A percentile compares a stretch with the other conserved stretches of the same genome.
phyloP scores from a whole-genome alignment of 2,797 vertebrate genomes.

The Fringilla coelebs region DNA sequence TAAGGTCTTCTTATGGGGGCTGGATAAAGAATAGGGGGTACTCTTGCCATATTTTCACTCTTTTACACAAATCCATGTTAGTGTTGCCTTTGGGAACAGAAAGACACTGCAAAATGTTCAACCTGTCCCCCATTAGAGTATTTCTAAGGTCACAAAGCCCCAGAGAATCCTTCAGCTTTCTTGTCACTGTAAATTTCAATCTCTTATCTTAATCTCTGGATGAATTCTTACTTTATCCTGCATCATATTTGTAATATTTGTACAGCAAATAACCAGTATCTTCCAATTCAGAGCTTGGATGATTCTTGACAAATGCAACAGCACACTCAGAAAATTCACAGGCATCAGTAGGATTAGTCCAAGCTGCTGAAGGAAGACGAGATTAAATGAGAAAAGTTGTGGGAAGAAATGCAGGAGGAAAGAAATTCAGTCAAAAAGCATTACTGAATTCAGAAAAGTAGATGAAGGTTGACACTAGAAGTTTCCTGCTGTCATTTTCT shows the following conservation, averaged over 20 bases:
- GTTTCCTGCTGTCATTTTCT: slow-evolving; percentile 58
- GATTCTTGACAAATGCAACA: neutral
- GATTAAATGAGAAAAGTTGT: slow-evolving; percentile 45
- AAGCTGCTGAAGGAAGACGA: slow-evolving; percentile 35
- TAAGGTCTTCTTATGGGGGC: neutral
- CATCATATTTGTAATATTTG: neutral
- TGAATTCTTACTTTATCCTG: neutral
- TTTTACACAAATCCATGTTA: neutral
- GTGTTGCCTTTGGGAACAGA: neutral
- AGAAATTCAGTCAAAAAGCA: slow-evolving; percentile 40
- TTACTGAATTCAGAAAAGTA: slow-evolving; percentile 23
- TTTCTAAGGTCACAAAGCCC: neutral
- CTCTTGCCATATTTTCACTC: neutral
- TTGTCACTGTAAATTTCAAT: neutral
- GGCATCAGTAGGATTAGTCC: slow-evolving; percentile 29
- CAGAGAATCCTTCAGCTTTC: neutral
- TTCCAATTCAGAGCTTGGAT: neutral
- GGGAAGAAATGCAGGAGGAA: slow-evolving; percentile 11
- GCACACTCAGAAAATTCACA: neutral
- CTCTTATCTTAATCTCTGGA: neutral
- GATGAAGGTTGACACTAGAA: slow-evolving; percentile 45
- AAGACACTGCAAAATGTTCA: neutral
- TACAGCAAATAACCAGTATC: neutral
- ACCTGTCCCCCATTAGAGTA: neutral
- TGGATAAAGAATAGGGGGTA: neutral